Base-by-base conservation (phyloP, 1,140 invertebrate genomes). In the Callitettix versicolor region DNA sequence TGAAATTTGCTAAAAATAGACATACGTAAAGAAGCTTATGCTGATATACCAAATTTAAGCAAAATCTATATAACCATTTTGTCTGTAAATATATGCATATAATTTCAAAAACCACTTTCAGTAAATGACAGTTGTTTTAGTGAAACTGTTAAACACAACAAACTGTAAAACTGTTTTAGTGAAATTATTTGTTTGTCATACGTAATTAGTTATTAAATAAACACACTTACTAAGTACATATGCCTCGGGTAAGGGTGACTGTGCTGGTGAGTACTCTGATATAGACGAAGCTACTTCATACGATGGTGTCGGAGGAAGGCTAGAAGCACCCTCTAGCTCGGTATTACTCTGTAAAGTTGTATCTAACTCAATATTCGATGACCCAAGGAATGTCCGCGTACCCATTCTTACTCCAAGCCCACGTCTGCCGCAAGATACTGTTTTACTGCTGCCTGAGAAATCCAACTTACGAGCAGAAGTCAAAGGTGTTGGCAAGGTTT, bases 341-440 rank as follows among this genome's bases (percentile, higher is more conserved):
- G 42, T 33, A 24, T 44, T 51, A 14, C 18, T 26, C 9, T 60
- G 55, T 33, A 54, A 51, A 3, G 43, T 46, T 21, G 21, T 24
- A 9, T 47, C 20, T 11, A 58, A 46, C 26, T 60, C 55, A 26
- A 55, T 47, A 17, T 56, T 43, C 12, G 62, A 62, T 38, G 66
- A 71, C 47, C 68, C 65, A 59, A 71, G 68, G 60, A 82, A 82
- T 5, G 79, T 79, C 62, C 80, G 73, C 14, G 79, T 83, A 20
- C 80, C 82, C 80, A 84, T 84, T 72, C 84, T 76, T 53, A 79
- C 68, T 62, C 76, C 78, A 26, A 70, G 68, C 2, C 69, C 71
- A 7, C 70, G 65, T 26, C 66, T 65, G 56, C 66, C 68, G 18
- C 54, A 56, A 15, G 58, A 63, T 51, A 41, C 42, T 22, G 40